Evolutionary conservation across 2,888 invertebrate genomes (phyloP), one percentile per base, ranked within the genome.

Genomic region (Pristionchus mayeri): DNA sequence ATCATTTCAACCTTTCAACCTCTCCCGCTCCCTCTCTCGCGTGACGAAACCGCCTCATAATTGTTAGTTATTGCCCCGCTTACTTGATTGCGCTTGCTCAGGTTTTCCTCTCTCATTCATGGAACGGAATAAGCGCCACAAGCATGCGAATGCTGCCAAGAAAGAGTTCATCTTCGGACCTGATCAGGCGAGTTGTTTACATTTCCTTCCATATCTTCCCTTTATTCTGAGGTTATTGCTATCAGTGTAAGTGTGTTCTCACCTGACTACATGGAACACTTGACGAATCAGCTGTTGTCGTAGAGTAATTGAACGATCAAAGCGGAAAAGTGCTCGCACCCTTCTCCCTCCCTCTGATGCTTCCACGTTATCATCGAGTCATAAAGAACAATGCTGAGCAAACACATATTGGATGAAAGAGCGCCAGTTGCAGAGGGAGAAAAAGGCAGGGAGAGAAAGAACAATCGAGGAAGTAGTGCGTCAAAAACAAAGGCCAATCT

Each of bases 71-170:
- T 63, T 63, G 34, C 63, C 57, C 24, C 11, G 54, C 54, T 57
- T 24, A 57, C 57, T 21, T 24, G 24, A 57, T 60, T 30, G n/a
- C 24, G 63, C 24, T 11, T 4, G 21, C 9, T 54, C 52, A 84
- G 84, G 84, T 44, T 84, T 84, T 34, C 84, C 84, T 2, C 67
- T 82, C n/a, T 63, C 60, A 21, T 71, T 84, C 34, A 84, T 84
- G 84, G 84, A 84, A n/a, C 34, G 75, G 27, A 54, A 27, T 37
- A 84, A 84, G 75, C 34, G 54, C 30, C 84, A 84, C 11, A 40
- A 67, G 44, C n/a, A 44, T 7, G 24, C 24, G 24, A 34, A 84
- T 4, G 27, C 11, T 27, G n/a, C 67, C 16, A 63, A 40, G 40
- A 71, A 52, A 54, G 84, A 84, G 30, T 75, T 84, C 24, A 24